Evolutionary conservation across 2,113 vertebrate species (phyloP).

Genomic region (Elachura formosa): DNA sequence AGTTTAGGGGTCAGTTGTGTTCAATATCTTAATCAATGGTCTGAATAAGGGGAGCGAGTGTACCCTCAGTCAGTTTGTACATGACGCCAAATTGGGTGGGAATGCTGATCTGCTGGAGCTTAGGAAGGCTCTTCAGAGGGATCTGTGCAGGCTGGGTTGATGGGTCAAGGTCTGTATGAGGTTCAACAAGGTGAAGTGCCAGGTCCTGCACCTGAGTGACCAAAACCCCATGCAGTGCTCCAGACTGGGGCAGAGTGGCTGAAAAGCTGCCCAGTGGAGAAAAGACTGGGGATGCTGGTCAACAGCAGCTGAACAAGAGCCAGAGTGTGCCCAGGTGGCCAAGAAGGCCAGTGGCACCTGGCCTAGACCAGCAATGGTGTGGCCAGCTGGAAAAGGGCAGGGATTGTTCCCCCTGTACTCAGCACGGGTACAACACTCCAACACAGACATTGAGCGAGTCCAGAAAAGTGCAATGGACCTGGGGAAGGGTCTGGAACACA

Average conservation of each 20-base stretch:
- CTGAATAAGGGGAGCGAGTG: rapidly evolving
- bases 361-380: too few species aligned
- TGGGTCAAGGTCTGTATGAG: not conserved
- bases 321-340: not conserved
- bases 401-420: not conserved
- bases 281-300: not conserved
- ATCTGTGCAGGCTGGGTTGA: not conserved
- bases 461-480: not conserved
- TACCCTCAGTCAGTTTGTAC: rapidly evolving
- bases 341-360: too few species aligned
- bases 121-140: not conserved
- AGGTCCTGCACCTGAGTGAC: not conserved
- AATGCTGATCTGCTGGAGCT: not conserved
- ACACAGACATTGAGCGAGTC: rapidly evolving
- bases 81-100: not conserved
- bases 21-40: rapidly evolving
- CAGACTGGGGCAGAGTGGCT: not conserved
- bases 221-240: rapidly evolving
- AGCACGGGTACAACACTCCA: not conserved
- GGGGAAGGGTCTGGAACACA: not conserved
- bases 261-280: not conserved
- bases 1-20: not conserved
- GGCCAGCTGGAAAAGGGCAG: not conserved
- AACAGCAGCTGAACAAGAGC: not conserved
- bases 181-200: too few species aligned